These are phyloP conservation scores for Agrotis segetum DNA, from an alignment of 2,888 invertebrate genomes.

Conservation along the genomic window DNA sequence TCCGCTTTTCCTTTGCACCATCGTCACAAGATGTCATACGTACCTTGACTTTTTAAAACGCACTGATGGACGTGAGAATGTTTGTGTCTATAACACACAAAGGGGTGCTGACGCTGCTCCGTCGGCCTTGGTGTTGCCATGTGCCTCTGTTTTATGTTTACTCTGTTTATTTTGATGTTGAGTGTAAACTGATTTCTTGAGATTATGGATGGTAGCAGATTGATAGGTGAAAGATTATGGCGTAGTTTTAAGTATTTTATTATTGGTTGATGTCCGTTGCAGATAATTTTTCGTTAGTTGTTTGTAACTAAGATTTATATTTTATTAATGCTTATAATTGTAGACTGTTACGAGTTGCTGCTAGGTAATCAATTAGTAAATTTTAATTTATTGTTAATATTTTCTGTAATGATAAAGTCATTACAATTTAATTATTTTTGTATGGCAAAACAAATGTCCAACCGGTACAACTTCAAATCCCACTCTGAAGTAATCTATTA, in stretches of 20 bases:
- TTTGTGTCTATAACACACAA: conserved; percentile 65
- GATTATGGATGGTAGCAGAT: background rate
- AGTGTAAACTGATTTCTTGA: conserved; percentile 12
- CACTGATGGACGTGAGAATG: conserved; percentile 71
- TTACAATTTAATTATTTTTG: background rate
- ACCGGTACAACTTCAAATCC: background rate
- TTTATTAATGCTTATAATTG: background rate
- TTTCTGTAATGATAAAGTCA: no score
- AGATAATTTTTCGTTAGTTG: background rate
- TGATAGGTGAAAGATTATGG: background rate
- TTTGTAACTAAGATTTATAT: background rate
- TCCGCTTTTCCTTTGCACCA: conserved; percentile 18
- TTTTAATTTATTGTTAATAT: no score
- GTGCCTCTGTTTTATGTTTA: conserved; percentile 32
- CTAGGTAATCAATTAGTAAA: no score
- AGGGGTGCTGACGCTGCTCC: conserved; percentile 50
- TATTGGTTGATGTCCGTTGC: background rate
- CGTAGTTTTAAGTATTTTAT: background rate
- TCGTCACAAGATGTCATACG: conserved; percentile 17
- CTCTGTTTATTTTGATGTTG: conserved; percentile 9
- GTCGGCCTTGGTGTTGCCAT: conserved; percentile 27
- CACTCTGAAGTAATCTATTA: background rate
- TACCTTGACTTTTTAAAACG: conserved; percentile 63
- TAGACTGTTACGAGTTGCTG: no score
- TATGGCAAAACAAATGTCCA: background rate